phyloP scores from a whole-genome alignment of 2,888 invertebrate species.

The Dryomyza anilis region DNA sequence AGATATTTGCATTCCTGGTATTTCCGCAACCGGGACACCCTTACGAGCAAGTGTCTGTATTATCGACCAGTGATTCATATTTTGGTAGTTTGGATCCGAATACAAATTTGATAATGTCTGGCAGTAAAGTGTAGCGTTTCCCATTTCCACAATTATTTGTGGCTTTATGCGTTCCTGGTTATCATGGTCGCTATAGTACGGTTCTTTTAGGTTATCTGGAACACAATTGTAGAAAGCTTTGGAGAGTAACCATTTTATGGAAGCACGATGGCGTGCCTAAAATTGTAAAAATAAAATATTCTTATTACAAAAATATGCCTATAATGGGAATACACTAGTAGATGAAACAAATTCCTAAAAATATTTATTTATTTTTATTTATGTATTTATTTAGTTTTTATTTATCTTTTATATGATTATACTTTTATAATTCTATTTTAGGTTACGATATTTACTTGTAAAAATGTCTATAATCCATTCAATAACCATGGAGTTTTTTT shows the following conservation, averaged over 20 bases:
- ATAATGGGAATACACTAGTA: no score
- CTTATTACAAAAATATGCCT: no score
- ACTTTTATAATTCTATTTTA: no score
- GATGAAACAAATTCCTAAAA: no score
- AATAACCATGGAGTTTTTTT: no score
- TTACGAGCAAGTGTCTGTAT: constrained; percentile 91
- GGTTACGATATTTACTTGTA: no score
- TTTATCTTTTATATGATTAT: no score
- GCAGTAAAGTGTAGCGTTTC: constrained; percentile 94
- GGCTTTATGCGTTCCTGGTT: constrained; percentile 94
- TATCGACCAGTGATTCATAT: constrained; percentile 93
- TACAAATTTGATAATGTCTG: constrained; percentile 93
- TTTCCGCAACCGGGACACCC: constrained; percentile 84
- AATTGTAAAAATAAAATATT: not conserved
- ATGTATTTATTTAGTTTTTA: no score
- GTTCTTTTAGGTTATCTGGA: constrained; percentile 90
- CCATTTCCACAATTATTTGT: constrained; percentile 84
- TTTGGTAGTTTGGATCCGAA: constrained; percentile 94
- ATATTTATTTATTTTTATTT: no score
- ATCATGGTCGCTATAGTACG: constrained; percentile 94
- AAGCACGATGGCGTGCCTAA: constrained; percentile 95
- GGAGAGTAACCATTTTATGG: constrained; percentile 93
- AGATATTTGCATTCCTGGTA: constrained; percentile 85
- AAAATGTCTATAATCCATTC: no score
- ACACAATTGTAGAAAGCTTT: constrained; percentile 95